Evolutionary conservation across 2,797 vertebrate species (phyloP).

Genomic region (Tolypeutes matacus): DNA sequence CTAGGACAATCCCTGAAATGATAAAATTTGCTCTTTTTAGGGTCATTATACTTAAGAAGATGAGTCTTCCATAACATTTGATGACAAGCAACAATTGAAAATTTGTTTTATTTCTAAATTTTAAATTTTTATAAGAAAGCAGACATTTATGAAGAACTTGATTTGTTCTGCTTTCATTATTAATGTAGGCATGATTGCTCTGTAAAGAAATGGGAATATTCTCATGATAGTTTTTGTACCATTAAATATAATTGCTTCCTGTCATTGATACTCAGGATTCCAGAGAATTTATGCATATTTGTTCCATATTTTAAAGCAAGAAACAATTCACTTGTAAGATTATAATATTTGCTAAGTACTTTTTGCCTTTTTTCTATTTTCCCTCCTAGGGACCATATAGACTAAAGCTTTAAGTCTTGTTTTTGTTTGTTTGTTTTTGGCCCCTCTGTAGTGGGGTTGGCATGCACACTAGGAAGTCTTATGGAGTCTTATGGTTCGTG

Average conservation of each 20-base stretch:
- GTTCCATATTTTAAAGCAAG: constrained; percentile 38
- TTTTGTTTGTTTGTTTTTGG: too few species aligned
- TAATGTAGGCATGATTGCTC: background rate
- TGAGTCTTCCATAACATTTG: constrained; percentile 1
- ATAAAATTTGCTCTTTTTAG: background rate
- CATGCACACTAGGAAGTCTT: background rate
- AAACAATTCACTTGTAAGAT: background rate
- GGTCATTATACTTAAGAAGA: background rate
- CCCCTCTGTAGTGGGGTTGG: background rate
- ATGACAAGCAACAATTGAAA: background rate
- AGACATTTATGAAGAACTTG: constrained; percentile 19
- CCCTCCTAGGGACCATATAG: background rate
- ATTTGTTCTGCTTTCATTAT: constrained; percentile 24
- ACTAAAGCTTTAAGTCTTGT: background rate
- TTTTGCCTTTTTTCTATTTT: background rate
- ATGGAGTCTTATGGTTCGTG: background rate
- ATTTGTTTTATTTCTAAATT: constrained; percentile 52
- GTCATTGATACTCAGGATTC: background rate
- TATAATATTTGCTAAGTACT: background rate
- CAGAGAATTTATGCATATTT: constrained; percentile 11
- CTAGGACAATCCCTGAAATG: background rate
- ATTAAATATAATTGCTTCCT: constrained; percentile 31
- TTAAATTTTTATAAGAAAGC: constrained; percentile 8
- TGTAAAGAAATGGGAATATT: background rate
- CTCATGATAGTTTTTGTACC: background rate